A percentile compares a stretch with the other conserved stretches of the same genome.
These are phyloP conservation scores for Harpegnathos saltator DNA, from an alignment of 1,140 invertebrate genomes.

Conservation along the genomic window DNA sequence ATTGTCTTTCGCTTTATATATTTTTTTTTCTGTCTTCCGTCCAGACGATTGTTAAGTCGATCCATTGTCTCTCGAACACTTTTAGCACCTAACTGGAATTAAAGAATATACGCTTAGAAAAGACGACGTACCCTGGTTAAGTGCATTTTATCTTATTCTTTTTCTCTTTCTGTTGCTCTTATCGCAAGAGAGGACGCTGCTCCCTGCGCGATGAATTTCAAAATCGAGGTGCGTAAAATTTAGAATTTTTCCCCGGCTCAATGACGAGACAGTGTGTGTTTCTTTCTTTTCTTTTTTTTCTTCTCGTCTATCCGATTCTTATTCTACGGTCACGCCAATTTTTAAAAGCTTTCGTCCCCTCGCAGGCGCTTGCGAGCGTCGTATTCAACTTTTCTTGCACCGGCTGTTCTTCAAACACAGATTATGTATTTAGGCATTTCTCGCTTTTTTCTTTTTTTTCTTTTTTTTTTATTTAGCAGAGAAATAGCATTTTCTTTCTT, in stretches of 20 bases:
- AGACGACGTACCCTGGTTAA: background rate
- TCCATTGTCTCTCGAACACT: conserved; percentile 67
- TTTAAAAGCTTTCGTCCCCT: background rate
- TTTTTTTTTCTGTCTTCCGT: conserved; percentile 50
- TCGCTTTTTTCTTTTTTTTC: no score
- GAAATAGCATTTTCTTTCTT: background rate
- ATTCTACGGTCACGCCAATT: background rate
- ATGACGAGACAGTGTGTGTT: background rate
- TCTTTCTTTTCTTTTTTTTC: conserved; percentile 20
- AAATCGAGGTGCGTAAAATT: background rate
- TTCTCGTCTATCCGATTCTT: background rate
- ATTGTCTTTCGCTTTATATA: conserved; percentile 68
- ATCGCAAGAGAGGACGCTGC: conserved; percentile 30
- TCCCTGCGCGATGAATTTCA: conserved; percentile 16
- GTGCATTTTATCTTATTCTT: background rate
- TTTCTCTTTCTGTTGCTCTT: background rate
- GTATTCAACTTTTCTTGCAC: no score
- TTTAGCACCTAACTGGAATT: conserved; percentile 80
- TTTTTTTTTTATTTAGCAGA: no score
- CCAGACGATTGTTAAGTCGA: conserved; percentile 57
- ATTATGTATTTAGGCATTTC: no score
- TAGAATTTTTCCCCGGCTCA: background rate
- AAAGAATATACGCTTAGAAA: conserved; percentile 63
- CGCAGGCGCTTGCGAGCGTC: background rate
- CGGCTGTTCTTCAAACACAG: background rate